Percentiles rank a stretch among this genome's conserved stretches.
Evolutionary conservation across 2,797 vertebrate species (phyloP).

Genomic region (Tokudaia muenninki): DNA sequence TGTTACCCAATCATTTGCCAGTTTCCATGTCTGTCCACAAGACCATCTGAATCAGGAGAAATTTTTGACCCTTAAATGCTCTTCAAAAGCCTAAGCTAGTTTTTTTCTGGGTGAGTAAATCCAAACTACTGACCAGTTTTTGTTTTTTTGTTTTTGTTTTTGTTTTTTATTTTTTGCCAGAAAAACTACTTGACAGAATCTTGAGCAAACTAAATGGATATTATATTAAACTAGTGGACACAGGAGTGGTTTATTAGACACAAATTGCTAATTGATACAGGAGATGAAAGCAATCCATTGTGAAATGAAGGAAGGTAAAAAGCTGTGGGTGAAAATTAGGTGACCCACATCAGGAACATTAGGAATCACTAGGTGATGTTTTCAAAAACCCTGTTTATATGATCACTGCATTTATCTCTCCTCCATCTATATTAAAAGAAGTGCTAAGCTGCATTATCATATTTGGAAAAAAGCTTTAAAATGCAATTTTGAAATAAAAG

Average conservation of each 20-base stretch:
- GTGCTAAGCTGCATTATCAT: background rate
- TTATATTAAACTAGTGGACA: background rate
- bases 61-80: background rate
- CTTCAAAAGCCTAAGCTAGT: background rate
- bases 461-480: conserved; percentile 20
- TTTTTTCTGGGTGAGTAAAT: background rate
- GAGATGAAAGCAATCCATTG: background rate
- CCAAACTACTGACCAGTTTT: background rate
- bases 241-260: conserved; percentile 5
- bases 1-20: background rate
- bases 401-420: background rate
- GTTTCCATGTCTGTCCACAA: background rate
- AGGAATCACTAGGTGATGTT: background rate
- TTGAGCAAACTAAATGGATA: background rate
- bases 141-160: no score
- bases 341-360: no score
- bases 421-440: conserved; percentile 12
- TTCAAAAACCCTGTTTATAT: background rate
- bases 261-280: background rate
- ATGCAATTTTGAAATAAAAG: conserved; percentile 12
- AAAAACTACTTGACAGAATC: background rate
- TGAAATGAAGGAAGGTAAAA: background rate
- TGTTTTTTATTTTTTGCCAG: no score
- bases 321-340: background rate
- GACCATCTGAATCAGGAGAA: background rate